Evolutionary conservation across 2,888 invertebrate species (phyloP), one percentile per base, ranked within the genome.

Genomic region (Aporophyla nigra): DNA sequence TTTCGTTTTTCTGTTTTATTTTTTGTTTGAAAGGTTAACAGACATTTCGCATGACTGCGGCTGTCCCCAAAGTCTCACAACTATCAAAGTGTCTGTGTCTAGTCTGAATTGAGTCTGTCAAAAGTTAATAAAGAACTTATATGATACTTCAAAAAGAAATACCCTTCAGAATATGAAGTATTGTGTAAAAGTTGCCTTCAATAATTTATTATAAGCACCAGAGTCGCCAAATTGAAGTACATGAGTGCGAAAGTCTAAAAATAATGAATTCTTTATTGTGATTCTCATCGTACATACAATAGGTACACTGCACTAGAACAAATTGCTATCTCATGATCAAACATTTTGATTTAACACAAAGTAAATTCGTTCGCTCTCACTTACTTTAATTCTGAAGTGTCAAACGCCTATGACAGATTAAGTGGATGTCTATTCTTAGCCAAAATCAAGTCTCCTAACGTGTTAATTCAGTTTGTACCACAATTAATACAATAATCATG

Each of bases 71-170:
- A 43, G 53, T 67, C 51, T 73, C 61, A 24, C 49, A 71, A 54
- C 80, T 61, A 27, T 49, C 21, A 79, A 70, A 83, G 21, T 74
- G 46, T 16, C 27, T 24, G 27, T n/a, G 46, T 54, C n/a, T 66
- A 53, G 66, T 54, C 40, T 61, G 33, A 65, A 51, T 51, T 5
- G 27, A 27, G 63, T 61, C 33, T 72, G 49, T 27, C 62, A 33
- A 43, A 71, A 68, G 14, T 67, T 66, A 14, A 33, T 59, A 65
- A 49, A 21, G 54, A 66, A 66, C 53, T 66, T 66, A 33, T 56
- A 56, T 58, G 67, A 75, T 67, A 67, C 53, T 33, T 75, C 43
- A 43, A 74, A 72, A 72, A 74, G 74, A 72, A 77, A 77, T 56
- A 54, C 61, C 24, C 27, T 51, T 12, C 5, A 58, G 33, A 76